Evolutionary conservation across 2,797 vertebrate genomes (phyloP).

Genomic region (Anableps anableps): DNA sequence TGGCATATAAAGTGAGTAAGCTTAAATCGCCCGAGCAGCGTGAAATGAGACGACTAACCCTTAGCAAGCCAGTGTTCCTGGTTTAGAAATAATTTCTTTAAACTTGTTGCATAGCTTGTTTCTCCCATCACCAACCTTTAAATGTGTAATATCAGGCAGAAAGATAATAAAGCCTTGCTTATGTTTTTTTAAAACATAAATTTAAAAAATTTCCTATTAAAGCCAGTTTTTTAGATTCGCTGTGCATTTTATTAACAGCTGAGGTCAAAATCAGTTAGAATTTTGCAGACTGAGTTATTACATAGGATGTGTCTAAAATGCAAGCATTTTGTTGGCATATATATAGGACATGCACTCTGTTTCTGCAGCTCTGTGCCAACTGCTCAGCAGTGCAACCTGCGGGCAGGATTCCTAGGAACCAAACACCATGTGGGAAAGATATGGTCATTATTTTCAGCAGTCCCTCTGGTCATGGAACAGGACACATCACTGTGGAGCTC

Average conservation of each 20-base stretch:
- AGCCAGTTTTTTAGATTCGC: background rate
- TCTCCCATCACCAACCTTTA: constrained; percentile 16
- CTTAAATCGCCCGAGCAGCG: constrained; percentile 67
- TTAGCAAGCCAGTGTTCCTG: constrained; percentile 47
- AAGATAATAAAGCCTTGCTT: constrained; percentile 18
- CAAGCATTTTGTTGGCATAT: constrained; percentile 8
- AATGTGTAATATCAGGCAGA: constrained; percentile 53
- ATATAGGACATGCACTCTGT: constrained; percentile 31
- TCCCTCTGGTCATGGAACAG: constrained; percentile 61
- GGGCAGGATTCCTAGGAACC: constrained; percentile 63
- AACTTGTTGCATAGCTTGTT: constrained; percentile 22
- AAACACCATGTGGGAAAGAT: constrained; percentile 73
- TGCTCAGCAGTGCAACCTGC: constrained; percentile 43
- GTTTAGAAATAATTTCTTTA: constrained; percentile 57
- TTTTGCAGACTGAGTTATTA: background rate
- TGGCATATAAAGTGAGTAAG: constrained; percentile 49
- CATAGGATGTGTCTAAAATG: background rate
- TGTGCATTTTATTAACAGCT: background rate
- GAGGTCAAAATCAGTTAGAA: background rate
- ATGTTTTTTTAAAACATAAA: background rate
- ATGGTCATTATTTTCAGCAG: constrained; percentile 65
- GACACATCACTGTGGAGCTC: constrained; percentile 56
- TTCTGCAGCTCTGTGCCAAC: constrained; percentile 39
- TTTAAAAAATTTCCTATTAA: background rate
- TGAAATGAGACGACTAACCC: constrained; percentile 73